Conservation (phyloP, 2,113 vertebrate species). For the Centropus unirufus region DNA sequence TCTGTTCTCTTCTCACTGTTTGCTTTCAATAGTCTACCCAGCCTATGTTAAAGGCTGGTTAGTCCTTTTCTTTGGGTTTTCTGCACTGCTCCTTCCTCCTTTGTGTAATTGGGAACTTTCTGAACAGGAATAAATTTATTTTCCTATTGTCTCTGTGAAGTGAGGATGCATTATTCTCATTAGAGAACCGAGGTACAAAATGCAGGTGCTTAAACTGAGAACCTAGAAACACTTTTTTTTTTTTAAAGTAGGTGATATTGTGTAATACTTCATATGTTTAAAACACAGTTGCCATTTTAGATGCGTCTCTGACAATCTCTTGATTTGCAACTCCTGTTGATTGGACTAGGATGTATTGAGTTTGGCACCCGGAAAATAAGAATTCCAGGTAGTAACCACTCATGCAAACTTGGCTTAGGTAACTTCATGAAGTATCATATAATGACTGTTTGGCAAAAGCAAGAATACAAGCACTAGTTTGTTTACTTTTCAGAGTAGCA, state of each 20-base stretch:
- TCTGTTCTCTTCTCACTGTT: neutral
- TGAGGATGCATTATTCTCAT: neutral
- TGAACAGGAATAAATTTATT: neutral
- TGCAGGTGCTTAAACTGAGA: constrained; percentile 54
- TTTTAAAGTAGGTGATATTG: constrained; percentile 48
- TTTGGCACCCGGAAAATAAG: constrained; percentile 72
- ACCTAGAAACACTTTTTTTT: constrained; percentile 40
- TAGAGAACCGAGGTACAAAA: neutral
- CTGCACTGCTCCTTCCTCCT: neutral
- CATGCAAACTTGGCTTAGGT: constrained; percentile 65
- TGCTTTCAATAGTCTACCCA: neutral
- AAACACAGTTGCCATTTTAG: constrained; percentile 72
- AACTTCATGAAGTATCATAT: constrained; percentile 64
- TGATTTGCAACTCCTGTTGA: constrained; percentile 71
- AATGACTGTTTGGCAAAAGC: constrained; percentile 59
- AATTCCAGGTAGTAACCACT: constrained; percentile 72
- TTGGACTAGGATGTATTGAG: constrained; percentile 73
- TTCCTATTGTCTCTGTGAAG: neutral
- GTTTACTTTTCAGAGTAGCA: constrained; percentile 60
- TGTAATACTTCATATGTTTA: constrained; percentile 69
- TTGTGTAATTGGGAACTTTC: neutral
- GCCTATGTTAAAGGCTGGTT: neutral
- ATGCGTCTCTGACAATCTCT: constrained; percentile 69
- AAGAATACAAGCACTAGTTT: constrained; percentile 45
- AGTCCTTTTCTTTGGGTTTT: constrained; percentile 3